These are phyloP conservation scores for Leptopilina myrica DNA, from an alignment of 2,888 invertebrate species.

Conservation along the genomic window DNA sequence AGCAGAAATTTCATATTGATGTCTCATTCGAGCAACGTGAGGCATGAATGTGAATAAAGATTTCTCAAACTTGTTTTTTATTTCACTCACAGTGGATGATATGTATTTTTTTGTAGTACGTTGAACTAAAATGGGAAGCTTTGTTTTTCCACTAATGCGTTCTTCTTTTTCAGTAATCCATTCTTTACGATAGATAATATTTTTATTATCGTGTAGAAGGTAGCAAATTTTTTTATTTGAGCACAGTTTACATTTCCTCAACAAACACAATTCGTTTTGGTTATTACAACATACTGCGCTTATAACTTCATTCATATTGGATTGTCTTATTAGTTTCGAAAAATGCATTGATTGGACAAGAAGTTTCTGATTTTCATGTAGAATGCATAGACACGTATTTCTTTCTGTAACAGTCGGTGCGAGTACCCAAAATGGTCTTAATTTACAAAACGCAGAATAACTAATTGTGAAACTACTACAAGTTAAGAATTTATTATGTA, in stretches of 20 bases:
- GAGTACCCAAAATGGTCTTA: constrained; percentile 11
- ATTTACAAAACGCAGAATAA: constrained; percentile 11
- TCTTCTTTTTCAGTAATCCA: constrained; percentile 31
- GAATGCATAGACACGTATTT: not conserved
- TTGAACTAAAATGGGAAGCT: constrained; percentile 22
- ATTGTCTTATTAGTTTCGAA: not conserved
- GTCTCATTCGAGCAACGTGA: constrained; percentile 1
- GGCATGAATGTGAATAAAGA: constrained; percentile 10
- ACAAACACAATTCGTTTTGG: not conserved
- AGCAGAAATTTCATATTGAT: constrained; percentile 5
- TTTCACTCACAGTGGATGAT: not conserved
- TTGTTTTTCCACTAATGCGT: constrained; percentile 33
- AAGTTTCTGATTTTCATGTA: not conserved
- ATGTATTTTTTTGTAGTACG: constrained; percentile 4
- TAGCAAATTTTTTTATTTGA: not conserved
- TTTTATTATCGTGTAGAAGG: not conserved
- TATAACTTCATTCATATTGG: not conserved
- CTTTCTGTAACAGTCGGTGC: not conserved
- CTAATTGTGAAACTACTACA: not conserved
- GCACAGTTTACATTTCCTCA: not conserved
- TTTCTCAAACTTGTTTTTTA: constrained; percentile 11
- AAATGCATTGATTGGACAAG: not conserved
- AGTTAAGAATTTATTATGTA: not conserved
- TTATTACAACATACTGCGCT: not conserved
- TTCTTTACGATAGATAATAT: constrained; percentile 1